A percentile compares a stretch with the other conserved stretches of the same genome.
Conservation (phyloP, 2,888 invertebrate genomes). For the Phyllotreta striolata region DNA sequence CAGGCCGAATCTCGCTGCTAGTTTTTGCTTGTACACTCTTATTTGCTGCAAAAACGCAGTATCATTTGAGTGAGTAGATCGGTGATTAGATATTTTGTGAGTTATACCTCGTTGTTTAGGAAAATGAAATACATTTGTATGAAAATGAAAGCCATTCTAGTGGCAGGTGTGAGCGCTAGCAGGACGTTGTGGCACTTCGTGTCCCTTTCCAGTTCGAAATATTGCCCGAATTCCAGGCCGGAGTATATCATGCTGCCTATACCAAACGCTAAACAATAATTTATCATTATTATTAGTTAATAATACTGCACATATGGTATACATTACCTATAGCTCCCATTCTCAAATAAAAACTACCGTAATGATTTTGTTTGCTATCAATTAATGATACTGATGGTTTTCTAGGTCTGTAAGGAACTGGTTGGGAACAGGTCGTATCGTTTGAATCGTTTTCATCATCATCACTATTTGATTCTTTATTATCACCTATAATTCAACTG, state of each 20-base stretch:
- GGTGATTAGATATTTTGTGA: neutral
- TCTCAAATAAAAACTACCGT: constrained; percentile 90
- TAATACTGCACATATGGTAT: constrained; percentile 72
- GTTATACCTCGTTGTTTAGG: constrained; percentile 87
- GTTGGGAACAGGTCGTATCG: constrained; percentile 54
- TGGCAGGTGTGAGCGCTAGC: constrained; percentile 87
- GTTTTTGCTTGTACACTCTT: constrained; percentile 76
- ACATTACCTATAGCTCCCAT: constrained; percentile 89
- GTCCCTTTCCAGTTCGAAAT: constrained; percentile 90
- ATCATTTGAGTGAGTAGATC: neutral
- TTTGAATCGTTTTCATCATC: constrained; percentile 55
- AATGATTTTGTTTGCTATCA: constrained; percentile 73
- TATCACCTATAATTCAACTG: neutral
- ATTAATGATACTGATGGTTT: constrained; percentile 58
- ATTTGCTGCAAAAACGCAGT: constrained; percentile 70
- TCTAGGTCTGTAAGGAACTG: constrained; percentile 48
- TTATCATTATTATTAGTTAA: neutral
- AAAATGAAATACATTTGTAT: constrained; percentile 99
- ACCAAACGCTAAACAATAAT: constrained; percentile 80
- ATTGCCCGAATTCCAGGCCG: constrained; percentile 93
- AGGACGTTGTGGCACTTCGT: constrained; percentile 92
- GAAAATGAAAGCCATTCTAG: constrained; percentile 95
- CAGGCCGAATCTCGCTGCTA: constrained; percentile 91
- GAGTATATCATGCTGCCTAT: constrained; percentile 98
- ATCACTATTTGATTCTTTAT: constrained; percentile 35